Evolutionary conservation across 2,113 vertebrate species (phyloP).

Genomic region (Stictonetta naevosa): DNA sequence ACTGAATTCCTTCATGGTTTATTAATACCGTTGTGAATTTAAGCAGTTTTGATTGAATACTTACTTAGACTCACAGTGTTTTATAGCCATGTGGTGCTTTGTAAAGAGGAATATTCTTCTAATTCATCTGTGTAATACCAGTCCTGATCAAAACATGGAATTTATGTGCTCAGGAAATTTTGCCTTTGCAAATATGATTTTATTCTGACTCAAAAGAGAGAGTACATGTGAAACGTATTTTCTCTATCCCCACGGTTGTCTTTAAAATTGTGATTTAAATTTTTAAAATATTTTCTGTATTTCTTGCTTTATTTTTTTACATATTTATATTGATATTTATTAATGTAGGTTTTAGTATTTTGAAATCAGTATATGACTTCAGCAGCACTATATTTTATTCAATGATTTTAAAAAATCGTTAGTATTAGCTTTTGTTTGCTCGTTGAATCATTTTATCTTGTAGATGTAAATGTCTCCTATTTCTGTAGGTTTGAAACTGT

Average conservation of each 20-base stretch:
- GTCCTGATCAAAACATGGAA: background rate
- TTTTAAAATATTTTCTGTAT: background rate
- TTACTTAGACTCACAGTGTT: background rate
- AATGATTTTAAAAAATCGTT: background rate
- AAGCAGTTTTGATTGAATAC: slow-evolving; percentile 29
- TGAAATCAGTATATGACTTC: background rate
- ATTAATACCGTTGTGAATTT: slow-evolving; percentile 8
- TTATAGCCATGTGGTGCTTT: background rate
- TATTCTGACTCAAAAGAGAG: background rate
- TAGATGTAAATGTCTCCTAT: background rate
- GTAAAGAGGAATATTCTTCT: slow-evolving; percentile 12
- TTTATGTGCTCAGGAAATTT: background rate
- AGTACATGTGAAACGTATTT: background rate
- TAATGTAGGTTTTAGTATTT: background rate
- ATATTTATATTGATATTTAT: background rate
- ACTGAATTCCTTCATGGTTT: slow-evolving; percentile 38
- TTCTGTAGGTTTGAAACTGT: slow-evolving; percentile 5
- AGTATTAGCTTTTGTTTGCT: background rate
- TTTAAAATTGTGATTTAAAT: background rate
- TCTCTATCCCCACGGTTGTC: fast-evolving
- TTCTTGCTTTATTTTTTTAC: background rate
- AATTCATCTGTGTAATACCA: background rate
- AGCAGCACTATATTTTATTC: background rate
- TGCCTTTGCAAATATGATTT: background rate
- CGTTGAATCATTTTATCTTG: background rate